Conservation (phyloP, 2,113 vertebrate genomes). For the Saguinus imperator region DNA sequence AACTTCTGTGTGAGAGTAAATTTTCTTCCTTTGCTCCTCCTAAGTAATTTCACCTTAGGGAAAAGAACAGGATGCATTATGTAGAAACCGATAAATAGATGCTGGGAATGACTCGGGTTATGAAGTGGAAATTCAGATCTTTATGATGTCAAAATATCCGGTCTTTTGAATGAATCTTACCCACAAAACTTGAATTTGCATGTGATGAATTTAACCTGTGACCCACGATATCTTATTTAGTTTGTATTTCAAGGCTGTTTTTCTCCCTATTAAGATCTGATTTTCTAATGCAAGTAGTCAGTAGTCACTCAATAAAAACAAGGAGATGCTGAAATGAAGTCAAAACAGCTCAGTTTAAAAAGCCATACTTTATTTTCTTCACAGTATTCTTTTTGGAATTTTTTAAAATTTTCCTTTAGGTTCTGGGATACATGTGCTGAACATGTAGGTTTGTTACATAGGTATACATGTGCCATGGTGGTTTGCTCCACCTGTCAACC, state of each 20-base stretch:
- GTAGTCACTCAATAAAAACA: background rate
- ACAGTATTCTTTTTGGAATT: too few species aligned
- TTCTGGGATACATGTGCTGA: too few species aligned
- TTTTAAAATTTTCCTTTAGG: too few species aligned
- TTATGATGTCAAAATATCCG: background rate
- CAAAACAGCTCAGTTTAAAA: background rate
- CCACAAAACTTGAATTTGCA: background rate
- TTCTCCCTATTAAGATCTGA: background rate
- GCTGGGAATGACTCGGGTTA: background rate
- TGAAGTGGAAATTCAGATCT: background rate
- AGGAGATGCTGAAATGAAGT: background rate
- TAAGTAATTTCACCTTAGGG: background rate
- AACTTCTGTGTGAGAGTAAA: background rate
- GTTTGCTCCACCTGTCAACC: too few species aligned
- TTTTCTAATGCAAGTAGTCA: background rate
- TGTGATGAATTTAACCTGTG: background rate
- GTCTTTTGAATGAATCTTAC: background rate
- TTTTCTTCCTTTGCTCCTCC: background rate
- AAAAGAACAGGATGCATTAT: background rate
- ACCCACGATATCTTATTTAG: background rate
- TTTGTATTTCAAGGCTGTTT: conserved; percentile 17
- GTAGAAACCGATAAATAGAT: background rate
- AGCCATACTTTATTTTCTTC: background rate
- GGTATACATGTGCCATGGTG: too few species aligned
- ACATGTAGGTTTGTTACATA: too few species aligned